These are phyloP conservation scores for Bellardia bayeri DNA, from an alignment of 2,888 invertebrate species.

Conservation along the genomic window DNA sequence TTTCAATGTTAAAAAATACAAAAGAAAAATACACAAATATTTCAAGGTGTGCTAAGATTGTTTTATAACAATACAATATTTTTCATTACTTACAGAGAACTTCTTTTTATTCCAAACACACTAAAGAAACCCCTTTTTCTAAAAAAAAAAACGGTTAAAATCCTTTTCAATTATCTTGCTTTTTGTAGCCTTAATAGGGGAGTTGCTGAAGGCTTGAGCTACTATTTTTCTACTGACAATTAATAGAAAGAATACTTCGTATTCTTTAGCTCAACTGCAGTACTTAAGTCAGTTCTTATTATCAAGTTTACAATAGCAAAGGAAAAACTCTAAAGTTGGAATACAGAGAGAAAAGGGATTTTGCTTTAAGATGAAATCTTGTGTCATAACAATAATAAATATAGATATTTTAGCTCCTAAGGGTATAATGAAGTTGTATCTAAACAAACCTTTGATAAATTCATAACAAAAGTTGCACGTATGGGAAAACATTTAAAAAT, in stretches of 20 bases:
- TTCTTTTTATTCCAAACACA: background rate
- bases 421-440: background rate
- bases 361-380: constrained; percentile 46
- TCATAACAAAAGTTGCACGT: background rate
- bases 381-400: constrained; percentile 50
- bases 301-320: constrained; percentile 15
- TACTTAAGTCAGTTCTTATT: constrained; percentile 57
- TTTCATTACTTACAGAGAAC: constrained; percentile 56
- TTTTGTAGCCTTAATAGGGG: constrained; percentile 23
- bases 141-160: constrained; percentile 23
- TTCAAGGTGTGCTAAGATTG: constrained; percentile 72
- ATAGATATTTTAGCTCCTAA: background rate
- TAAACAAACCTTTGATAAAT: background rate
- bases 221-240: constrained; percentile 51
- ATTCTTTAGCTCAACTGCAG: constrained; percentile 56
- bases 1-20: constrained; percentile 52
- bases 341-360: background rate
- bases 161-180: constrained; percentile 6
- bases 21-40: constrained; percentile 29
- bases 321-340: constrained; percentile 19
- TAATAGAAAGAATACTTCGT: constrained; percentile 29
- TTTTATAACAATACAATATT: constrained; percentile 61
- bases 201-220: constrained; percentile 62
- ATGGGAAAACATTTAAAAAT: background rate
- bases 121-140: constrained; percentile 24